Base-by-base conservation (phyloP, 2,888 invertebrate genomes). In the Xanthorhoe designata region DNA sequence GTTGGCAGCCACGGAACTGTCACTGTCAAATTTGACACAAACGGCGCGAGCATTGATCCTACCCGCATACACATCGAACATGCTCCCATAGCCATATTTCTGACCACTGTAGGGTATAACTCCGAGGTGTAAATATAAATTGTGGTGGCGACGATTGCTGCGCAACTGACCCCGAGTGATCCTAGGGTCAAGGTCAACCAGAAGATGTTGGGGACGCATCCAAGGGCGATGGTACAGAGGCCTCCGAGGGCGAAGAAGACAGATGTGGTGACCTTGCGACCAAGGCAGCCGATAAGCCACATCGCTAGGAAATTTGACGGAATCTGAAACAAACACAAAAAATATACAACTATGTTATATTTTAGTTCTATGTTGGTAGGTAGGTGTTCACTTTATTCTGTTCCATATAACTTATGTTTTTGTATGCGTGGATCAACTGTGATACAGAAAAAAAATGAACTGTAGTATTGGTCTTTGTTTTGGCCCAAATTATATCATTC, bases 121-220 rank as follows among this genome's bases (percentile, higher is more conserved):
- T 98, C 98, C 0, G 97, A 97, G 0, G 97, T 96, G 85, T 96
- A 98, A 8, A 98, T 95, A 83, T 98, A 98, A 9, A 96, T 96
- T 0, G 97, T 96, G 0, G 97, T 96, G 74, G 98, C 98, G 0
- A 96, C 95, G 0, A 97, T 94, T 0, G 97, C 95, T 24, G 96
- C 95, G 8, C 97, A 97, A 71, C 97, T 96, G 72, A 98, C 96
- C 0, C 97, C 97, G 32, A 96, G 75, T 19, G 96, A 95, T 0
- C 97, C 96, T 6, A 97, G 89, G 7, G 94, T 86, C 0, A 96
- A 87, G 52, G 94, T 94, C 8, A 94, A 79, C 90, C 95, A 94
- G 72, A 94, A 93, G 17, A 85, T 84, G 13, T 85, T 73, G 7
- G 92, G 90, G 0, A 95, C 91, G 10, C 95, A 87, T 17, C 95